A percentile compares a stretch with the other conserved stretches of the same genome.
Conservation (phyloP, 64 coral and sea anemone species). For the Porites lutea region DNA sequence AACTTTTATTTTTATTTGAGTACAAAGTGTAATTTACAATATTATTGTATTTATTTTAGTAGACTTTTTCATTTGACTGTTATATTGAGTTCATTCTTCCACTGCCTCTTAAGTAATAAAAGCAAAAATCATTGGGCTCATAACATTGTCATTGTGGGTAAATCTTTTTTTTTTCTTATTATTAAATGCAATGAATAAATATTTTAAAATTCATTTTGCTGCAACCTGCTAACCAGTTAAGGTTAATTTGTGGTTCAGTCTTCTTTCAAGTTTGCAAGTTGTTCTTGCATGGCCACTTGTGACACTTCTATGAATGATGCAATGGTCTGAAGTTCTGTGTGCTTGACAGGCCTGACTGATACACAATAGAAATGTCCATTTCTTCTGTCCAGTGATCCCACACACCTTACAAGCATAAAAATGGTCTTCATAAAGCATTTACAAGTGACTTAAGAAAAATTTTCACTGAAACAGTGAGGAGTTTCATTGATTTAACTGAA, state of each 20-base stretch:
- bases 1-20: too few relatives aligned
- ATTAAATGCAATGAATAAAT: background rate
- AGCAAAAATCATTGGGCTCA: background rate
- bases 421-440: background rate
- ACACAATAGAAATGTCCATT: slow-evolving; percentile 78
- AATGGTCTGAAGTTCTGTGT: slow-evolving; percentile 43
- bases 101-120: background rate
- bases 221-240: background rate
- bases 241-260: slow-evolving; percentile 21
- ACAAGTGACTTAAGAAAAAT: background rate
- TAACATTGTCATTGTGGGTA: background rate
- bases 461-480: background rate
- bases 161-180: background rate
- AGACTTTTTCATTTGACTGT: background rate
- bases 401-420: slow-evolving; percentile 51
- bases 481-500: too few relatives aligned
- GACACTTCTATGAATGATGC: slow-evolving; percentile 36
- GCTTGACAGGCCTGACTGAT: slow-evolving; percentile 73
- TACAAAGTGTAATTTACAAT: too few relatives aligned
- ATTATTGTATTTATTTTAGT: too few relatives aligned
- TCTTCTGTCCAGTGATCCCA: slow-evolving; percentile 88
- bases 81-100: background rate
- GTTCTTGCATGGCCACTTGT: slow-evolving; percentile 74
- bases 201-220: too few relatives aligned
- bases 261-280: slow-evolving; percentile 73